Evolutionary conservation across 1,140 invertebrate genomes (phyloP).

Genomic region (Formica exsecta): DNA sequence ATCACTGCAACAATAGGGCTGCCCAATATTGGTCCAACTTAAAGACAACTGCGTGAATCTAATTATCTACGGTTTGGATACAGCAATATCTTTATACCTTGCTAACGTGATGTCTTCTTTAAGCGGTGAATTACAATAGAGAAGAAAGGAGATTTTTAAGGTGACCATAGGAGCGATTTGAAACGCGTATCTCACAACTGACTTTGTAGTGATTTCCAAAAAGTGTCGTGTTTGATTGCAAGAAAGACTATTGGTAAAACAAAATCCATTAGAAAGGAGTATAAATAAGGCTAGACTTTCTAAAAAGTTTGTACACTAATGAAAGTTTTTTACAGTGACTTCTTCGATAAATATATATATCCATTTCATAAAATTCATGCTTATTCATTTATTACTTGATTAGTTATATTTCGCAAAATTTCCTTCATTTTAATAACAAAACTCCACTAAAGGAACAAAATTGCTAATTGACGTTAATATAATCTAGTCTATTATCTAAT

Average conservation of each 20-base stretch:
- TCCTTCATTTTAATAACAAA: too few species aligned
- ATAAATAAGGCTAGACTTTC: neutral
- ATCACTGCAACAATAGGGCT: slow-evolving; percentile 69
- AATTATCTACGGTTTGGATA: slow-evolving; percentile 76
- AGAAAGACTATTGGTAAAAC: neutral
- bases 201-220: neutral
- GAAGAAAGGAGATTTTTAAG: slow-evolving; percentile 31
- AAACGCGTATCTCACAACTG: slow-evolving; percentile 61
- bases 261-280: neutral
- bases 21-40: slow-evolving; percentile 81
- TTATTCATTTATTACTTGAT: too few species aligned
- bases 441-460: too few species aligned
- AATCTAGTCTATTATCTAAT: too few species aligned
- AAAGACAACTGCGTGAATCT: slow-evolving; percentile 80
- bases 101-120: slow-evolving; percentile 74
- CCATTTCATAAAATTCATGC: neutral
- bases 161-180: slow-evolving; percentile 65
- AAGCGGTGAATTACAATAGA: slow-evolving; percentile 64
- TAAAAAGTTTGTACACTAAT: neutral
- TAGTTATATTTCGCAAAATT: neutral
- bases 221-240: neutral
- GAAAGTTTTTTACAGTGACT: neutral
- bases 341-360: neutral
- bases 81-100: slow-evolving; percentile 24
- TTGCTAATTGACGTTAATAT: too few species aligned